These are phyloP conservation scores for Drosophila helvetica DNA, from an alignment of 2,888 invertebrate genomes.

Conservation along the genomic window DNA sequence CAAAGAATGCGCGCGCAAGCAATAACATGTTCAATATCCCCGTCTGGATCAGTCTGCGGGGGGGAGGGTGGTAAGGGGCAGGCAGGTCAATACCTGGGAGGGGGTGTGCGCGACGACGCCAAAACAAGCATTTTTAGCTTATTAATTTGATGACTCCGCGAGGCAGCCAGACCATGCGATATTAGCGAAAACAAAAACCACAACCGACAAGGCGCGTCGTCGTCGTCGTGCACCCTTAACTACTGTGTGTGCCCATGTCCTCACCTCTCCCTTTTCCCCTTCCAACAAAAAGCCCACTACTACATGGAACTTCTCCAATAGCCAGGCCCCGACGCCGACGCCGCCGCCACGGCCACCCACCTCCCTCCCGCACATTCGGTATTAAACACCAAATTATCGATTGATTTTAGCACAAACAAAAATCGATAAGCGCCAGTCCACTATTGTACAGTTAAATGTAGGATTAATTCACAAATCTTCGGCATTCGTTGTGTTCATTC, in stretches of 20 bases:
- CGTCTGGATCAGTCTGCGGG: slow-evolving; percentile 54
- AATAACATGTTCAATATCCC: slow-evolving; percentile 73
- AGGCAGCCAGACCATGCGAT: slow-evolving; percentile 1
- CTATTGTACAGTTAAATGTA: slow-evolving; percentile 54
- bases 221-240: slow-evolving; percentile 40
- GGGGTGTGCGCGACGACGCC: slow-evolving; percentile 49
- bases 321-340: slow-evolving; percentile 10
- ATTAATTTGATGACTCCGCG: slow-evolving; percentile 63
- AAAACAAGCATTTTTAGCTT: slow-evolving; percentile 75
- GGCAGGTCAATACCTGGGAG: background rate
- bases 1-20: slow-evolving; percentile 77
- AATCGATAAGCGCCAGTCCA: slow-evolving; percentile 67
- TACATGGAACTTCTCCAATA: slow-evolving; percentile 35
- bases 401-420: slow-evolving; percentile 77
- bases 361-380: slow-evolving; percentile 39
- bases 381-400: slow-evolving; percentile 82
- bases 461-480: slow-evolving; percentile 1
- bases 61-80: background rate
- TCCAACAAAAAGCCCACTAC: slow-evolving; percentile 35
- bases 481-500: slow-evolving; percentile 24
- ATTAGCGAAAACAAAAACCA: slow-evolving; percentile 42
- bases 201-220: slow-evolving; percentile 41
- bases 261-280: slow-evolving; percentile 3
- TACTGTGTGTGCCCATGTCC: slow-evolving; percentile 6
- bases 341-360: slow-evolving; percentile 41